phyloP scores from a whole-genome alignment of 1,140 invertebrate species.

The Oncopeltus fasciatus region DNA sequence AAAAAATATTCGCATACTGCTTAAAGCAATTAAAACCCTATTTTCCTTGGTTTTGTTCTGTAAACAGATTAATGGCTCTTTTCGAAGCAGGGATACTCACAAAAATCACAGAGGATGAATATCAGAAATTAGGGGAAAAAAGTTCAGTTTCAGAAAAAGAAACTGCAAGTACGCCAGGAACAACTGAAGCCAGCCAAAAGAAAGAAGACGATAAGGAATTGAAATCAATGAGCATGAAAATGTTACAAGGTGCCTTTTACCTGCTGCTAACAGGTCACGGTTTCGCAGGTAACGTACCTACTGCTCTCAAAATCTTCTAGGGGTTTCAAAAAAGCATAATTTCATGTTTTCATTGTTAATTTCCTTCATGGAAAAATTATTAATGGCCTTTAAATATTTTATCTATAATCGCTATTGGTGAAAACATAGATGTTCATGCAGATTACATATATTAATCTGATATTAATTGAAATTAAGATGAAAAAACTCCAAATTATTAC shows the following conservation, averaged over 20 bases:
- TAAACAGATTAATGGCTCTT: slow-evolving; percentile 48
- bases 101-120: slow-evolving; percentile 18
- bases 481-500: too few relatives aligned
- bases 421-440: too few relatives aligned
- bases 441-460: too few relatives aligned
- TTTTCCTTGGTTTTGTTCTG: background rate
- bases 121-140: slow-evolving; percentile 9
- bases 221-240: slow-evolving; percentile 14
- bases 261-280: slow-evolving; percentile 5
- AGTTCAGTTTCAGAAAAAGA: background rate
- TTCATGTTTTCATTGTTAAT: too few relatives aligned
- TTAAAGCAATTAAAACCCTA: background rate
- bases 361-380: too few relatives aligned
- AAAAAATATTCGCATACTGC: too few relatives aligned
- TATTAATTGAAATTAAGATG: too few relatives aligned
- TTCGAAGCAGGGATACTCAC: slow-evolving; percentile 45
- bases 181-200: background rate
- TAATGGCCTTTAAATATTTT: too few relatives aligned
- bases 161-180: background rate
- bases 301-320: too few relatives aligned
- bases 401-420: too few relatives aligned
- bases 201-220: slow-evolving; percentile 10
- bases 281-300: slow-evolving; percentile 13
- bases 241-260: slow-evolving; percentile 15
- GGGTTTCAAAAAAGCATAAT: too few relatives aligned